Evolutionary conservation across 2,888 invertebrate genomes (phyloP), one percentile per base, ranked within the genome.

Genomic region (Eilema caniola): DNA sequence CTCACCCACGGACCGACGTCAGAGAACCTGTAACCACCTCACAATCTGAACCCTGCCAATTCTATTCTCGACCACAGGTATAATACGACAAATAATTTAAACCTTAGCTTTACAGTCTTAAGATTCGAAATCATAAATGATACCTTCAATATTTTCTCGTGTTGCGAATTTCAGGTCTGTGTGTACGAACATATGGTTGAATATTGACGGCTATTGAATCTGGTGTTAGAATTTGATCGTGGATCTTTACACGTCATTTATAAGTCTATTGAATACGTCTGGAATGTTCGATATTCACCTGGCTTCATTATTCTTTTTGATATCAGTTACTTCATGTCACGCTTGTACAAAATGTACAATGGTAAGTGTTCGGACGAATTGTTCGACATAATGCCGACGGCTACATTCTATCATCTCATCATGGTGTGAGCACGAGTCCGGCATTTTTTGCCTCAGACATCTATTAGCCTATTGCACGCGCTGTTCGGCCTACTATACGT

Each of bases 41-140:
- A 76, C 76, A 82, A 86, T 82, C 82, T 83, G 81, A 76, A 76
- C 86, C 79, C 85, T 92, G 93, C 93, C 93, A 93, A 91, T 72
- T 92, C 93, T 93, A 93, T 93, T 93, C 89, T 91, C 89, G 89
- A 83, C 84, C 84, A 85, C 84, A 83, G 78, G 78, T 80, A 57
- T 62, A 63, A 63, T 78, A 81, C 71, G 20, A 82, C 74, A n/a
- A n/a, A n/a, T n/a, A n/a, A n/a, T 77, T 75, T 66, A 33, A 69
- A 82, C 79, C 76, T 72, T 80, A 77, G 62, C 24, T 31, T 33
- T 14, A 4, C 25, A 37, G n/a, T 0, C 31, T 33, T 80, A 84
- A 79, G 81, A 72, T 62, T 72, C 64, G 67, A 74, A 78, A 83
- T 73, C 8, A 25, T 20, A 24, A n/a, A 7, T 61, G 73, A 57